Evolutionary conservation across 2,797 vertebrate genomes (phyloP).

Genomic region (Trichosurus vulpecula): DNA sequence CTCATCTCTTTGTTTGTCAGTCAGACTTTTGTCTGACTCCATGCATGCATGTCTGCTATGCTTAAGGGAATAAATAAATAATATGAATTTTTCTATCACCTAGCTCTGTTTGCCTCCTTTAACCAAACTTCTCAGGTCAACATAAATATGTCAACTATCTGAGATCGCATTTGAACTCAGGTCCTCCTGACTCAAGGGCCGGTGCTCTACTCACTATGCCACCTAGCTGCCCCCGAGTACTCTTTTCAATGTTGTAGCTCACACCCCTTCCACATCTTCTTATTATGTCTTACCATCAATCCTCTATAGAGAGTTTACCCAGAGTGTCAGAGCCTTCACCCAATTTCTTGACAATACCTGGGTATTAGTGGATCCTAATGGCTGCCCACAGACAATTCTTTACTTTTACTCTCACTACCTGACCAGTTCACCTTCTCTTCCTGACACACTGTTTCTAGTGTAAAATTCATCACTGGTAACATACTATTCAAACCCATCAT

Average conservation of each 20-base stretch:
- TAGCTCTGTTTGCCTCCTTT: too few species aligned
- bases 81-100: too few species aligned
- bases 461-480: neutral
- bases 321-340: neutral
- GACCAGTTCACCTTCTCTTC: neutral
- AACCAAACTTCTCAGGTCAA: too few species aligned
- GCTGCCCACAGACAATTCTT: neutral
- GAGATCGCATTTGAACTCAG: too few species aligned
- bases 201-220: too few species aligned
- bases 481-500: neutral
- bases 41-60: too few species aligned
- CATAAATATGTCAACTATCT: too few species aligned
- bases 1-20: too few species aligned
- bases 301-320: neutral
- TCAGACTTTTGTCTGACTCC: too few species aligned
- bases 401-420: neutral
- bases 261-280: neutral
- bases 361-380: neutral
- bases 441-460: neutral
- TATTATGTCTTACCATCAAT: neutral
- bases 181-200: too few species aligned
- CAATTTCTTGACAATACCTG: neutral
- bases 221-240: too few species aligned
- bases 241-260: neutral
- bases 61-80: too few species aligned